Percentiles rank a stretch among this genome's conserved stretches.
These are phyloP conservation scores for Brachypteracias leptosomus DNA, from an alignment of 2,113 vertebrate species.

Conservation along the genomic window DNA sequence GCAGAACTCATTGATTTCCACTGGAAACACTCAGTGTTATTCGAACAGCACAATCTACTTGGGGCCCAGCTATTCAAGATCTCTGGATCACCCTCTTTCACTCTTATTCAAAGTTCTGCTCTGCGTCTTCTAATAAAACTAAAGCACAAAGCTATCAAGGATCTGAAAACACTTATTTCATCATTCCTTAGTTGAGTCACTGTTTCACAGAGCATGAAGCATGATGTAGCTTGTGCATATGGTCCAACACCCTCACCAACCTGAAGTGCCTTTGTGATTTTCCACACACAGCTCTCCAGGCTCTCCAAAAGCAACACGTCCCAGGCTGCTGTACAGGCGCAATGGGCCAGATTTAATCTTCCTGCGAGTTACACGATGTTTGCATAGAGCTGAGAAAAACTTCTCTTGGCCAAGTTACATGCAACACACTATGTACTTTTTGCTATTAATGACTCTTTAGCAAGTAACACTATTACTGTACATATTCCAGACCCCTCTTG, in stretches of 20 bases:
- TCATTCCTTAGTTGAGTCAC: background rate
- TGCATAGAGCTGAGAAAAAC: background rate
- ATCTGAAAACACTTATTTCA: background rate
- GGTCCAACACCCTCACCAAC: background rate
- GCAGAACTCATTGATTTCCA: background rate
- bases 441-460: background rate
- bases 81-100: background rate
- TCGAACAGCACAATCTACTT: background rate
- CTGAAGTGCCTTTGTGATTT: background rate
- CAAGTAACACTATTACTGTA: background rate
- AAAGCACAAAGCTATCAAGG: background rate
- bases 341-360: background rate
- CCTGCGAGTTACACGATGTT: background rate
- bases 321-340: background rate
- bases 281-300: background rate
- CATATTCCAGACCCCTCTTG: background rate
- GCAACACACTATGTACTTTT: background rate
- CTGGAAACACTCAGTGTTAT: background rate
- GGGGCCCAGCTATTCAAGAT: background rate
- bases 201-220: background rate
- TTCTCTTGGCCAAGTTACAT: background rate
- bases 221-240: background rate
- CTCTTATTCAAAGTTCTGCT: background rate
- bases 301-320: background rate
- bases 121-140: background rate